Evolutionary conservation across 2,113 vertebrate species (phyloP).

Genomic region (Laticauda laticaudata): DNA sequence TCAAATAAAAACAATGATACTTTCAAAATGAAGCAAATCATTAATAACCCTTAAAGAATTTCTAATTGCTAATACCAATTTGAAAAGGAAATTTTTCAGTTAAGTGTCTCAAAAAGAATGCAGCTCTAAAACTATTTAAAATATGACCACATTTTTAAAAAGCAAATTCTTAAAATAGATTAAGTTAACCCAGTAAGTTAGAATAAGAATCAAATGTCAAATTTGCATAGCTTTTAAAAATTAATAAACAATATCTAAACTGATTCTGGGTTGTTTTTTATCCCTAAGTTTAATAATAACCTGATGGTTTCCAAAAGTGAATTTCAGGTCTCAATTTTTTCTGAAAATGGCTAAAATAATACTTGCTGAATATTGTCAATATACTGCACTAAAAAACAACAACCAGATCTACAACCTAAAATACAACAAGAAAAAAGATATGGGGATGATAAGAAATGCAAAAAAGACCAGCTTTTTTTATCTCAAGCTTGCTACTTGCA

Average conservation of each 20-base stretch:
- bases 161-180: background rate
- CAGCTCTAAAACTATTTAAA: background rate
- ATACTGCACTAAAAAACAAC: background rate
- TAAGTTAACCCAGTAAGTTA: background rate
- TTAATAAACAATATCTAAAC: background rate
- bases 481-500: background rate
- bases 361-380: background rate
- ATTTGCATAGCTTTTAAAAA: background rate
- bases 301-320: background rate
- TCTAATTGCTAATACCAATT: background rate
- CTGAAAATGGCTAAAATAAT: background rate
- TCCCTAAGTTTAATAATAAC: background rate
- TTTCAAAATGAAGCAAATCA: background rate
- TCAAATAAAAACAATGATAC: background rate
- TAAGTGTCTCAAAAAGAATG: background rate
- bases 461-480: background rate
- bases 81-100: background rate
- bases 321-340: background rate
- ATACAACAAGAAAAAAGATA: background rate
- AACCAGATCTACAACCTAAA: background rate
- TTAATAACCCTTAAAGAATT: background rate
- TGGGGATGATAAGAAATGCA: background rate
- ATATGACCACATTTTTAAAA: background rate
- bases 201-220: background rate
- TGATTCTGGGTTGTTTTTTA: background rate